phyloP scores from a whole-genome alignment of 2,888 invertebrate species.

The Ethmia dodecea region DNA sequence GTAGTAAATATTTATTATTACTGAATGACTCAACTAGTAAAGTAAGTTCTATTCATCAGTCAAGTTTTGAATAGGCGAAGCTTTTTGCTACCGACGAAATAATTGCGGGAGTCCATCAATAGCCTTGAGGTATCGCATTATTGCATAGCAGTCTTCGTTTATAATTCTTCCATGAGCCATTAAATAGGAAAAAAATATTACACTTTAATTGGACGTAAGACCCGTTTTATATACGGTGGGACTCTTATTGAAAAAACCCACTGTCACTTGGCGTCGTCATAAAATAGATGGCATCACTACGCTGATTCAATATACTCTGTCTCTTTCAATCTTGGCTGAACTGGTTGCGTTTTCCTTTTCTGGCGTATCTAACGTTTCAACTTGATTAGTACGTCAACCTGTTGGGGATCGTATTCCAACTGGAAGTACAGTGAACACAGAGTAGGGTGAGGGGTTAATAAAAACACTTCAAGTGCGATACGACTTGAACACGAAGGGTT shows the following conservation, averaged over 20 bases:
- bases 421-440: background rate
- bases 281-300: conserved; percentile 28
- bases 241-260: conserved; percentile 17
- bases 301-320: conserved; percentile 21
- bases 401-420: conserved; percentile 10
- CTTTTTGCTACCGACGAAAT: conserved; percentile 19
- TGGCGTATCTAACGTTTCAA: conserved; percentile 28
- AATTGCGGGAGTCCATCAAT: conserved; percentile 14
- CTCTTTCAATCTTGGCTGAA: conserved; percentile 24
- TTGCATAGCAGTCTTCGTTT: conserved; percentile 14
- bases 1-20: no score
- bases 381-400: conserved; percentile 52
- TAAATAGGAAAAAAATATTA: conserved; percentile 17
- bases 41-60: conserved; percentile 15
- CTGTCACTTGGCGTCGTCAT: conserved; percentile 33
- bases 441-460: no score
- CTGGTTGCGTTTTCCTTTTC: conserved; percentile 30
- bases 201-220: conserved; percentile 24
- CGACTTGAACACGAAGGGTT: no score
- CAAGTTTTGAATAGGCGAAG: conserved; percentile 8
- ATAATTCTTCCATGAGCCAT: conserved; percentile 11
- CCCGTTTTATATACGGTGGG: conserved; percentile 12
- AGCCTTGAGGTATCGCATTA: conserved; percentile 9
- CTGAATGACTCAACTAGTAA: no score
- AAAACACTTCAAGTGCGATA: no score